Evolutionary conservation across 2,888 invertebrate genomes (phyloP).

Genomic region (Trissolcus japonicus): DNA sequence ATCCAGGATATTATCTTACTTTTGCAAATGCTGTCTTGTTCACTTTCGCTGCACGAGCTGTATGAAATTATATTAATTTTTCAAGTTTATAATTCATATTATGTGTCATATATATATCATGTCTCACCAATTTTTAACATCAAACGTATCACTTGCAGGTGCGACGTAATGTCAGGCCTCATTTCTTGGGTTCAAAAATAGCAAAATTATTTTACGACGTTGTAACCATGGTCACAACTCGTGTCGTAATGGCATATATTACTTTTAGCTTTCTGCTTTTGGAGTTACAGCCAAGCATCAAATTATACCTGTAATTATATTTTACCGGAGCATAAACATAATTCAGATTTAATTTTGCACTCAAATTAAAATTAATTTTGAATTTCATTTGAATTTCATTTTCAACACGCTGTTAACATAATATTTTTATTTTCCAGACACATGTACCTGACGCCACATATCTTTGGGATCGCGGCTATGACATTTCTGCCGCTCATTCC

Average conservation of each 20-base stretch:
- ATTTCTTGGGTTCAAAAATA: constrained; percentile 83
- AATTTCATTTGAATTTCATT: too few relatives aligned
- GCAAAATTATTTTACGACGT: constrained; percentile 88
- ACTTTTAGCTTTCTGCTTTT: constrained; percentile 95
- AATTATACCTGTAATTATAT: constrained; percentile 85
- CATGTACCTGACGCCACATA: constrained; percentile 71
- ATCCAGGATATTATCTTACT: constrained; percentile 93
- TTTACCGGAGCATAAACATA: not conserved
- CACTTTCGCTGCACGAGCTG: constrained; percentile 88
- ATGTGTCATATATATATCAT: too few relatives aligned
- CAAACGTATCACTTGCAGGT: constrained; percentile 78
- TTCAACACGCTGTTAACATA: not conserved
- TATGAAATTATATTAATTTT: constrained; percentile 70
- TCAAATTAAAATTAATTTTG: not conserved
- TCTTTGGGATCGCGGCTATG: constrained; percentile 68
- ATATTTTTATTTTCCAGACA: constrained; percentile 61
- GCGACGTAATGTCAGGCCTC: constrained; percentile 86
- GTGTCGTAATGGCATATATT: constrained; percentile 90
- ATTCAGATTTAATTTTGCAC: not conserved
- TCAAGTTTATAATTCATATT: too few relatives aligned
- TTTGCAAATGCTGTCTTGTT: constrained; percentile 94
- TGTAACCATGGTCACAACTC: constrained; percentile 87
- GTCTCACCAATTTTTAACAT: not conserved
- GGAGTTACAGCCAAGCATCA: constrained; percentile 87
- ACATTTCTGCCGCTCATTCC: constrained; percentile 68